Evolutionary conservation across 2,888 invertebrate genomes (phyloP).

Genomic region (Xestia ashworthii): DNA sequence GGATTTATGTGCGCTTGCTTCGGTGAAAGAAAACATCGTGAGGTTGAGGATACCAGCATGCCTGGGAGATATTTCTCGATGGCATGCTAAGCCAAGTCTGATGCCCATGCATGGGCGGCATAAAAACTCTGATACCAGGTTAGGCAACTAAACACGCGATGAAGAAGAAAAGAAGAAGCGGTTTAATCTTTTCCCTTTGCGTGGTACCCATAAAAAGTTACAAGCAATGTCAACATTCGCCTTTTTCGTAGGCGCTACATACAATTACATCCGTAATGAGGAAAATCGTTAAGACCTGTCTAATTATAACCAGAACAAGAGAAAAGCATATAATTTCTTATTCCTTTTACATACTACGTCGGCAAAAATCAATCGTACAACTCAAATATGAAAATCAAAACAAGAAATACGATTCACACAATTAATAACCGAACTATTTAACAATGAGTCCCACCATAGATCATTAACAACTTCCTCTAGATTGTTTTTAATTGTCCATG

Average conservation of each 20-base stretch:
- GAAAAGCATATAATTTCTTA: constrained; percentile 50
- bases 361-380: constrained; percentile 44
- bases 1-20: too few species aligned
- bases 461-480: constrained; percentile 63
- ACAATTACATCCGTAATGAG: constrained; percentile 32
- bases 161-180: too few species aligned
- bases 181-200: background rate
- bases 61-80: too few species aligned
- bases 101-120: too few species aligned
- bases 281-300: constrained; percentile 38
- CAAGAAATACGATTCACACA: constrained; percentile 56
- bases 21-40: too few species aligned
- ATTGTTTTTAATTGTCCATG: constrained; percentile 62
- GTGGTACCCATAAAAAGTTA: constrained; percentile 8
- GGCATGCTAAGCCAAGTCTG: too few species aligned
- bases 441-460: constrained; percentile 60
- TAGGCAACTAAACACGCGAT: too few species aligned
- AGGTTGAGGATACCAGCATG: too few species aligned
- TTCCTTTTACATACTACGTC: constrained; percentile 14
- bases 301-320: constrained; percentile 43
- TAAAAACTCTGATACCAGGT: too few species aligned
- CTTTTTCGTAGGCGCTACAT: constrained; percentile 40
- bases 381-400: constrained; percentile 37
- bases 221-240: constrained; percentile 37
- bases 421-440: constrained; percentile 52